These are phyloP conservation scores for Sternarchorhynchus goeldii DNA, from an alignment of 2,797 vertebrate genomes.

Conservation along the genomic window DNA sequence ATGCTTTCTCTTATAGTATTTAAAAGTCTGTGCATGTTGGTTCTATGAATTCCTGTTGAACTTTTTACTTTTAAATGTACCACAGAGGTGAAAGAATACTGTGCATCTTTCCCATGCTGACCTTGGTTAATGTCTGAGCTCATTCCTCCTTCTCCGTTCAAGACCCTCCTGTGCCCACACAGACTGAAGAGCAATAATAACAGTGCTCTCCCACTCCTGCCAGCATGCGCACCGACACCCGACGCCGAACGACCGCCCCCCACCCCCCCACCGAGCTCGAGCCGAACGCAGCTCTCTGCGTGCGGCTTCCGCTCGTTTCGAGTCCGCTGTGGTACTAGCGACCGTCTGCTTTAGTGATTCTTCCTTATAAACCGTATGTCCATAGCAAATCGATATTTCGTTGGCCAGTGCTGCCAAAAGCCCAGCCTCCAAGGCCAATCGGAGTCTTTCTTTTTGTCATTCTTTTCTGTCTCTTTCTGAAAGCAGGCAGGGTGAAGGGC, in stretches of 20 bases:
- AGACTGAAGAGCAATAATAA: constrained; percentile 29
- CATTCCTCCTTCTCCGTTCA: constrained; percentile 20
- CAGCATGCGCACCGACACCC: background rate
- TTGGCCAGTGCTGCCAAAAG: constrained; percentile 11
- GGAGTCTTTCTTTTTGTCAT: constrained; percentile 4
- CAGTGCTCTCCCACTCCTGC: background rate
- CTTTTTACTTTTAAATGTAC: constrained; percentile 17
- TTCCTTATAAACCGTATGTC: no score
- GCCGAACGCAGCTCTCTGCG: constrained; percentile 30
- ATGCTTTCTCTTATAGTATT: constrained; percentile 4
- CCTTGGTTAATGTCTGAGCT: constrained; percentile 2
- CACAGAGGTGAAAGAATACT: constrained; percentile 29
- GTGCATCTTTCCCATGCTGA: constrained; percentile 24
- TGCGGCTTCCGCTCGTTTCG: constrained; percentile 13
- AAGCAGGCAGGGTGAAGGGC: background rate
- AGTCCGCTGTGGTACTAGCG: constrained; percentile 7
- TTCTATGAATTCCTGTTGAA: background rate
- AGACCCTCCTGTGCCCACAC: constrained; percentile 17
- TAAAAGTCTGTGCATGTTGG: background rate
- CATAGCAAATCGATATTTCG: constrained; percentile 36
- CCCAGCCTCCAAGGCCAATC: background rate
- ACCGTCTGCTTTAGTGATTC: constrained; percentile 15
- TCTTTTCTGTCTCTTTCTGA: background rate
- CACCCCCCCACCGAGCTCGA: constrained; percentile 27
- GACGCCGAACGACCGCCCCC: constrained; percentile 28